These are phyloP conservation scores for Sapajus apella DNA, from an alignment of 2,113 vertebrate genomes.

Conservation along the genomic window DNA sequence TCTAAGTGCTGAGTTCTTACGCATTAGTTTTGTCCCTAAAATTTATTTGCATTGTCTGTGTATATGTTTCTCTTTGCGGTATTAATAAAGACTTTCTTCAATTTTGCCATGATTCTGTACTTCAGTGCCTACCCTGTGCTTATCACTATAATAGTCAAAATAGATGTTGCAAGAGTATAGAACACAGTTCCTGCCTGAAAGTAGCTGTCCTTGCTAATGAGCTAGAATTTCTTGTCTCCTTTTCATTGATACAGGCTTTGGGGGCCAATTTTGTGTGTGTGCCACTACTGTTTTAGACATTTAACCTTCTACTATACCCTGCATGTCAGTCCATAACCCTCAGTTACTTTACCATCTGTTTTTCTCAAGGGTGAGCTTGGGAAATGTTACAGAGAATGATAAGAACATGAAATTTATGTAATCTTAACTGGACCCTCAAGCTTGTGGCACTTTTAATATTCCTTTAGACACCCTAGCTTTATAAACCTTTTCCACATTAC, in stretches of 20 bases:
- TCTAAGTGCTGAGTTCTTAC: not conserved
- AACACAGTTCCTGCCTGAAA: not conserved
- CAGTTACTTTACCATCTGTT: not conserved
- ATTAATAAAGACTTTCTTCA: not conserved
- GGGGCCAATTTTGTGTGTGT: not conserved
- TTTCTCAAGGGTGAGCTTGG: slow-evolving; percentile 21
- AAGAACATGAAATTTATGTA: slow-evolving; percentile 7
- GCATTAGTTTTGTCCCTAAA: not conserved
- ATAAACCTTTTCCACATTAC: not conserved
- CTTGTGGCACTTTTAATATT: not conserved
- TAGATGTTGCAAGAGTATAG: not conserved
- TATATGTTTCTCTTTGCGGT: not conserved
- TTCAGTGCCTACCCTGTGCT: not conserved
- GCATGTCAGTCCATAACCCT: not conserved
- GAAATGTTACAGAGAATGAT: slow-evolving; percentile 9
- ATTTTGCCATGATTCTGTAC: not conserved
- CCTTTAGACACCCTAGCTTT: not conserved
- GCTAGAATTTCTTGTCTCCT: not conserved
- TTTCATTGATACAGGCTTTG: not conserved
- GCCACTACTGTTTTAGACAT: not conserved
- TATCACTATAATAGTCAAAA: not conserved
- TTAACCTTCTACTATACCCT: not conserved
- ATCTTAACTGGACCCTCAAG: not conserved
- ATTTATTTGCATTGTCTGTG: not conserved
- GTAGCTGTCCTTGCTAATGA: not conserved